These are phyloP conservation scores for Stenoptilia bipunctidactyla DNA, from an alignment of 2,888 invertebrate species.

Conservation along the genomic window DNA sequence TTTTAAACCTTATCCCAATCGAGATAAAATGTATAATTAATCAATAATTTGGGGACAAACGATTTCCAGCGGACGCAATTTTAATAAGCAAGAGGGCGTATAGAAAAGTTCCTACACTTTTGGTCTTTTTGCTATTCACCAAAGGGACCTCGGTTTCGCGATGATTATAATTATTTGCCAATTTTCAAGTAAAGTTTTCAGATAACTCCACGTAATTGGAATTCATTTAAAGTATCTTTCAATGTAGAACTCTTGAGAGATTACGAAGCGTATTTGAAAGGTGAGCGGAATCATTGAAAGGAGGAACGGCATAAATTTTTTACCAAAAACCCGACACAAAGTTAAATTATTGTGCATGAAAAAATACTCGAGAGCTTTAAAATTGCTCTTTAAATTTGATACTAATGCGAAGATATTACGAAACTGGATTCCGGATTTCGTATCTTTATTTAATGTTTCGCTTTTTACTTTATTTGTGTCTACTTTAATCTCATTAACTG, in stretches of 20 bases:
- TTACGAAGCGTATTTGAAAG: slow-evolving; percentile 24
- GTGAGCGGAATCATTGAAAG: slow-evolving; percentile 35
- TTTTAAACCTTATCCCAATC: slow-evolving; percentile 29
- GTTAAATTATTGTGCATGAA: slow-evolving; percentile 58
- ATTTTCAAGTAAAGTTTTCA: slow-evolving; percentile 54
- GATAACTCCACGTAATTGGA: slow-evolving; percentile 44
- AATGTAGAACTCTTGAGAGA: slow-evolving; percentile 33
- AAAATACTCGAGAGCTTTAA: slow-evolving; percentile 45
- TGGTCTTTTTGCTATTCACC: slow-evolving; percentile 60
- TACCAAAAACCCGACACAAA: slow-evolving; percentile 36
- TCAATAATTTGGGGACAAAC: slow-evolving; percentile 24
- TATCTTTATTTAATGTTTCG: slow-evolving; percentile 23
- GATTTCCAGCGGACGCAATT: slow-evolving; percentile 46
- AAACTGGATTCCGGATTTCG: slow-evolving; percentile 26
- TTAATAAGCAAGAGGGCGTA: slow-evolving; percentile 55
- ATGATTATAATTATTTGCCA: slow-evolving; percentile 70
- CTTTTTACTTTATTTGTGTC: slow-evolving; percentile 20
- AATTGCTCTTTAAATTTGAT: slow-evolving; percentile 35
- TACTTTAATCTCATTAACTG: slow-evolving; percentile 11
- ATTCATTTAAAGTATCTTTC: slow-evolving; percentile 54
- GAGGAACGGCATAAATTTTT: slow-evolving; percentile 40
- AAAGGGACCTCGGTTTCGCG: slow-evolving; percentile 42
- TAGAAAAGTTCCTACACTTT: slow-evolving; percentile 52
- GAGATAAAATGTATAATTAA: slow-evolving; percentile 31
- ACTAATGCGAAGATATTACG: slow-evolving; percentile 29